Evolutionary conservation across 2,888 invertebrate genomes (phyloP).

Genomic region (Alloplasta piceator): DNA sequence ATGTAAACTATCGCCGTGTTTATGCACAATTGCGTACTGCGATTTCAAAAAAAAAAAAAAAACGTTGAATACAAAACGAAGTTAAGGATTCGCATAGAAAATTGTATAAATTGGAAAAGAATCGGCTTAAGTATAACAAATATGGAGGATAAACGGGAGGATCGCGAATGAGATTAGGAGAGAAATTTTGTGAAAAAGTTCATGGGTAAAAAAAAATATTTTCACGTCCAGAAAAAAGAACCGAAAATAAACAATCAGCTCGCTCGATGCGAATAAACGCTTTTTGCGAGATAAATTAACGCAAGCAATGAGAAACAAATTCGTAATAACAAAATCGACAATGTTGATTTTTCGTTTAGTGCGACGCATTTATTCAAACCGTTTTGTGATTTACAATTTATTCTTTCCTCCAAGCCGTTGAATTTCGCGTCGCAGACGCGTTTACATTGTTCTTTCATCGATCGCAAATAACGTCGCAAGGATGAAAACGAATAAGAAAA

Average conservation of each 20-base stretch:
- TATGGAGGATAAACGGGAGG: slow-evolving; percentile 2
- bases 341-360: slow-evolving; percentile 31
- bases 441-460: no score
- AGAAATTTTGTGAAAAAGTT: not conserved
- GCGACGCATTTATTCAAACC: slow-evolving; percentile 43
- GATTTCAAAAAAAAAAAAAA: slow-evolving; percentile 34
- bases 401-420: no score
- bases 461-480: no score
- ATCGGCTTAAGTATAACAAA: no score
- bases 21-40: slow-evolving; percentile 96
- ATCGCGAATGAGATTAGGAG: no score
- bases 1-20: slow-evolving; percentile 99
- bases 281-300: not conserved
- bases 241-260: no score
- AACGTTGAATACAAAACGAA: slow-evolving; percentile 22
- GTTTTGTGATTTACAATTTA: slow-evolving; percentile 18
- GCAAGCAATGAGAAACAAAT: not conserved
- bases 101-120: no score
- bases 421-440: no score
- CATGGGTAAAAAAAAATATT: slow-evolving; percentile 56
- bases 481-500: no score
- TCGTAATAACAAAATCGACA: slow-evolving; percentile 41
- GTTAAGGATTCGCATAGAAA: no score
- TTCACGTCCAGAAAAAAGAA: no score
- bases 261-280: not conserved